Evolutionary conservation across 1,140 invertebrate species (phyloP), one percentile per base, ranked within the genome.

Genomic region (Formica exsecta): DNA sequence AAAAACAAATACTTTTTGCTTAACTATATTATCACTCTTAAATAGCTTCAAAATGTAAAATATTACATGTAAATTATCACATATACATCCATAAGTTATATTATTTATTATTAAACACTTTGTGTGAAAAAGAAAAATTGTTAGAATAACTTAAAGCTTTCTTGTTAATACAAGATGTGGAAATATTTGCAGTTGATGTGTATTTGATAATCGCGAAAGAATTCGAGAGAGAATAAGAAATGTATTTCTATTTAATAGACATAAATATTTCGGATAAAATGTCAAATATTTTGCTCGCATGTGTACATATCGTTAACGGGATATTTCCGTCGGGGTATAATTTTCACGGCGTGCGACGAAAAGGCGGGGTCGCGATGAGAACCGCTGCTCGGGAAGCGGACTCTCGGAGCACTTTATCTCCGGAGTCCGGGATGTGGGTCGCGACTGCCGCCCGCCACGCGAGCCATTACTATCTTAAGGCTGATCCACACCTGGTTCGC

Each of bases 361-460:
- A 89, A 89, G 93, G 92, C 92, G 93, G 92, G 91, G 92, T 92
- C 88, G 76, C 70, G 89, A 87, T 93, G 93, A 93, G 93, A 94
- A 93, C 92, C 93, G 75, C 93, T 93, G 92, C 48, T 70, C 88
- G 83, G 86, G 91, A 90, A 93, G 88, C 91, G 92, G 92, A 91
- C 90, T 91, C 86, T 76, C 81, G 88, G 81, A 93, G 92, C 89
- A 92, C 92, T 92, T 93, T 93, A 94, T 93, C 91, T 93, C 88
- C 80, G 38, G 85, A 87, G 91, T 92, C 76, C 90, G 80, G 87
- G 93, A 93, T 94, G 93, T 94, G 93, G 93, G 93, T 94, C 93
- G 93, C 91, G 89, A 93, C 90, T 93, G 92, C 92, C 91, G 92
- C 92, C 91, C 90, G 93, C 93, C 93, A 94, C 92, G 93, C 93